phyloP scores from a whole-genome alignment of 2,797 vertebrate genomes.

The Brotula barbata region DNA sequence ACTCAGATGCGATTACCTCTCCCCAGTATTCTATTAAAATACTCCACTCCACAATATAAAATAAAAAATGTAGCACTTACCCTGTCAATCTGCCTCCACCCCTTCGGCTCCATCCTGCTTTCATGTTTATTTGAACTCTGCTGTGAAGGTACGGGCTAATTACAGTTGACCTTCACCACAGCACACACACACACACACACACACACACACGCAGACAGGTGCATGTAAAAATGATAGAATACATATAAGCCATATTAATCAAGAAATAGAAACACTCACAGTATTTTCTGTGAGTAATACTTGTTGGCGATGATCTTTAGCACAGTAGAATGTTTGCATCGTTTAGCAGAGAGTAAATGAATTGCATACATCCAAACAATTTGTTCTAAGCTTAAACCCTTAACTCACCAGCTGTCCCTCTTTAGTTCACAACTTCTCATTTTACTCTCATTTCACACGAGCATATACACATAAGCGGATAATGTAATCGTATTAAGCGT shows the following conservation, averaged over 20 bases:
- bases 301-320: too few relatives aligned
- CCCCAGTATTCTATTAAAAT: slow-evolving; percentile 49
- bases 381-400: too few relatives aligned
- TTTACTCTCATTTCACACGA: too few relatives aligned
- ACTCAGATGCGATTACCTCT: slow-evolving; percentile 44
- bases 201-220: background rate
- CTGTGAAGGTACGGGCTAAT: slow-evolving; percentile 11
- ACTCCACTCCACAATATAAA: slow-evolving; percentile 3
- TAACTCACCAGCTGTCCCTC: too few relatives aligned
- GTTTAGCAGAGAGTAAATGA: too few relatives aligned
- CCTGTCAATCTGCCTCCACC: slow-evolving; percentile 3
- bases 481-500: too few relatives aligned
- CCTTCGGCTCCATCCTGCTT: slow-evolving; percentile 7
- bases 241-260: slow-evolving; percentile 9
- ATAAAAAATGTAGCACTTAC: slow-evolving; percentile 16
- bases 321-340: too few relatives aligned
- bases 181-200: slow-evolving; percentile 1
- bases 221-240: slow-evolving; percentile 5
- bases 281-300: too few relatives aligned
- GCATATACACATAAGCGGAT: too few relatives aligned
- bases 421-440: too few relatives aligned
- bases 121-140: slow-evolving; percentile 11
- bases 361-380: too few relatives aligned
- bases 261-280: too few relatives aligned
- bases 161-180: slow-evolving; percentile 33